phyloP scores from a whole-genome alignment of 2,888 invertebrate genomes.

The Drosophila prolongata region DNA sequence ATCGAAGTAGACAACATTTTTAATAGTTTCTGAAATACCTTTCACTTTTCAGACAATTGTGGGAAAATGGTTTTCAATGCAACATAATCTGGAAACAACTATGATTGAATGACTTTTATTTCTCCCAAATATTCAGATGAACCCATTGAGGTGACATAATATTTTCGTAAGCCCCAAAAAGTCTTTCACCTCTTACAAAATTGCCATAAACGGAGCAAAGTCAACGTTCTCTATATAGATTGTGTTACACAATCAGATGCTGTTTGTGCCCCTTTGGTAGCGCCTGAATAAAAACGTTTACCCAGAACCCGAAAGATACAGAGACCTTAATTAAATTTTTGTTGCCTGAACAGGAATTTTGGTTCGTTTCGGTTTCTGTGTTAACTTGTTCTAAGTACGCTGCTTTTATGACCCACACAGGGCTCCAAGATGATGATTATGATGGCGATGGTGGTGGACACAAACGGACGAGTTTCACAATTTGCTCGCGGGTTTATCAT shows the following conservation, averaged over 20 bases:
- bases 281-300: slow-evolving; percentile 55
- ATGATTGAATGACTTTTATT: no score
- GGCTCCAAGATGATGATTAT: slow-evolving; percentile 20
- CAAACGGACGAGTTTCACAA: slow-evolving; percentile 60
- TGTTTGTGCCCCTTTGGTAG: slow-evolving; percentile 20
- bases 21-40: no score
- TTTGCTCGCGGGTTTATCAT: slow-evolving; percentile 50
- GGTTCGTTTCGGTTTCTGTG: slow-evolving; percentile 33
- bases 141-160: slow-evolving; percentile 1
- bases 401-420: slow-evolving; percentile 69
- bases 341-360: slow-evolving; percentile 63
- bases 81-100: no score
- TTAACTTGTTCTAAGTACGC: slow-evolving; percentile 72
- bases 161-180: neutral
- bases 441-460: slow-evolving; percentile 31
- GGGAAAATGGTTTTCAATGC: no score
- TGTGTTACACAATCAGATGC: slow-evolving; percentile 42
- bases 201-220: slow-evolving; percentile 18
- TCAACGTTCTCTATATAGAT: slow-evolving; percentile 42
- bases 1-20: no score
- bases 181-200: slow-evolving; percentile 8
- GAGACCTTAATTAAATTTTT: slow-evolving; percentile 72
- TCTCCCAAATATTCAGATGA: no score
- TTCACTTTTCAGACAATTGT: no score
- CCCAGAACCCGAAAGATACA: slow-evolving; percentile 45